Base-by-base conservation (phyloP, 2,797 vertebrate genomes). In the Pangasius krempfi region DNA sequence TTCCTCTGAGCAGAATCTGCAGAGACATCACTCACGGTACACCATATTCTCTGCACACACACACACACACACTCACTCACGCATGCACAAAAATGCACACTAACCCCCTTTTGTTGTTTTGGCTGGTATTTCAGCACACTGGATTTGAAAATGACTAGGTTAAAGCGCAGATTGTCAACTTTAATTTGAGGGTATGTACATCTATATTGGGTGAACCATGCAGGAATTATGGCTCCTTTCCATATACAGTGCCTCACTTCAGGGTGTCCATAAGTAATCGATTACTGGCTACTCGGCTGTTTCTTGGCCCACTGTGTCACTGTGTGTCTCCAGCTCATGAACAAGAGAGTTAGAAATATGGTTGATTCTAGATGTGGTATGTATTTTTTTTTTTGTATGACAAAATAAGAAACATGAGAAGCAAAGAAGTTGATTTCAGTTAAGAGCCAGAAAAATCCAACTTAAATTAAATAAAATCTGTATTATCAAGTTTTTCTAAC, bases 1-100 rank as follows among this genome's bases (percentile, higher is more conserved):
- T 96, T 97, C 96, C 96, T 96, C 95, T 95, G 91, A 94, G 94
- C 92, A 95, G 90, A 94, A 91, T 95, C 93, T 94, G 95, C 94
- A 96, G 96, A 96, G 95, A 93, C 95, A 94, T 93, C 91, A 92
- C 89, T 88, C 92, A 75, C 20, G 33, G n/a, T 64, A 47, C 13
- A 16, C 62, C 58, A 3, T 93, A 94, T 93, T 95, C 95, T 95
- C 92, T 93, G 89, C 94, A 92, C 94, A 92, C 73, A 78, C 33
- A 6, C 52, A 33, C n/a, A 25, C 56, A 40, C 80, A 58, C n/a
- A 1, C 52, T 20, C 78, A 25, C 14, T 2, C 75, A 76, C 12
- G 18, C n/a, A 58, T 20, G 16, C 64, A 70, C 47, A 44, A 4
- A 66, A 18, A 50, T 2, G 27, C 64, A 84, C 64, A 84, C 64